Percentiles rank a stretch among this genome's conserved stretches.
phyloP scores from a whole-genome alignment of 2,888 invertebrate genomes.

The Aporophyla lueneburgensis region DNA sequence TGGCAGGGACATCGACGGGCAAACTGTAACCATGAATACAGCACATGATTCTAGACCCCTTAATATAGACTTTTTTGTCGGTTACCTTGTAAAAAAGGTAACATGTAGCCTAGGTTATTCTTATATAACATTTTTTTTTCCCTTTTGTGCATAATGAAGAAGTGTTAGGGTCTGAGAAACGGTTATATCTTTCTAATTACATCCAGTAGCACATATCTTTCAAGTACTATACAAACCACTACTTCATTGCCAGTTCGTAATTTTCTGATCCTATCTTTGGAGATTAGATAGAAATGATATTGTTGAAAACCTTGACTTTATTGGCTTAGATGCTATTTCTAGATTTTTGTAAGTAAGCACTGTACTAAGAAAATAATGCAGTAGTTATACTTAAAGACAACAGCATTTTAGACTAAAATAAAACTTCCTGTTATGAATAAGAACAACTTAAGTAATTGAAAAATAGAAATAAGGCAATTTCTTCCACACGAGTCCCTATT shows the following conservation, averaged over 20 bases:
- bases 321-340: slow-evolving; percentile 2
- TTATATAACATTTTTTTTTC: too few species aligned
- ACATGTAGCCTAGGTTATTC: not conserved
- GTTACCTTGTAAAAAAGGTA: too few species aligned
- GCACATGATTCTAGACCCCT: too few species aligned
- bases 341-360: slow-evolving; percentile 7
- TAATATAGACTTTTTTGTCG: too few species aligned
- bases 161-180: not conserved
- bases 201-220: not conserved
- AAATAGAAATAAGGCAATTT: not conserved
- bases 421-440: not conserved
- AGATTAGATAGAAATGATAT: slow-evolving; percentile 24
- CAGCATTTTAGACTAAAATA: not conserved
- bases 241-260: not conserved
- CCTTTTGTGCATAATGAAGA: not conserved
- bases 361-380: slow-evolving; percentile 8
- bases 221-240: not conserved
- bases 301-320: slow-evolving; percentile 32
- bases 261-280: slow-evolving; percentile 20
- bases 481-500: not conserved
- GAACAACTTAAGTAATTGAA: not conserved
- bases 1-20: too few species aligned
- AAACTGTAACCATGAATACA: too few species aligned
- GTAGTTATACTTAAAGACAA: not conserved
- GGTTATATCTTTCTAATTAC: not conserved